Evolutionary conservation across 2,797 vertebrate genomes (phyloP).

Genomic region (Clangula hyemalis): DNA sequence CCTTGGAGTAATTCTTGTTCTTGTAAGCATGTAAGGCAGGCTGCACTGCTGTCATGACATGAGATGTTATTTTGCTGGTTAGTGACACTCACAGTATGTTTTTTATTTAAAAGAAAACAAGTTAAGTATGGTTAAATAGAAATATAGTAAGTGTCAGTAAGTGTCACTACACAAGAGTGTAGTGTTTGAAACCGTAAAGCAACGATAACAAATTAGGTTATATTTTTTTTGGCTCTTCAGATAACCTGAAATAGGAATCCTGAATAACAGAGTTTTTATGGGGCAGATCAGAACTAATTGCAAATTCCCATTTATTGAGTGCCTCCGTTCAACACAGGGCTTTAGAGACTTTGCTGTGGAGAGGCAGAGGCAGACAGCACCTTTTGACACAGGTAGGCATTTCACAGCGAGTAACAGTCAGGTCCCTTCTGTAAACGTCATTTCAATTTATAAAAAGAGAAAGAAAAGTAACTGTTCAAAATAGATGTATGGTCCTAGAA

Average conservation of each 20-base stretch:
- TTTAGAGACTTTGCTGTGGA: neutral
- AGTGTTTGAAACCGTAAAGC: neutral
- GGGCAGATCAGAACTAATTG: neutral
- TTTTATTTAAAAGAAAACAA: neutral
- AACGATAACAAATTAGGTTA: neutral
- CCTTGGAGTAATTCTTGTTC: neutral
- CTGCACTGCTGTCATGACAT: neutral
- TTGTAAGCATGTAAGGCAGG: neutral
- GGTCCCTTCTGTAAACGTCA: neutral
- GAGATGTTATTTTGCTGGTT: neutral
- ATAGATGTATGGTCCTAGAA: neutral
- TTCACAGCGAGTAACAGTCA: neutral
- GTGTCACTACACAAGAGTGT: neutral
- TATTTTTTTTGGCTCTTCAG: conserved; percentile 2
- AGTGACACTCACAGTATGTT: neutral
- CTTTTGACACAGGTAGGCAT: neutral
- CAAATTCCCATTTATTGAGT: neutral
- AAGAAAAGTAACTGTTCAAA: neutral
- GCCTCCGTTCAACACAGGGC: neutral
- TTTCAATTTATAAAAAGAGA: neutral
- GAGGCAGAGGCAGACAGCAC: neutral
- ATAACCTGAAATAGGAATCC: neutral
- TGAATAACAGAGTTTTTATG: neutral
- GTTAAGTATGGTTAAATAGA: neutral
- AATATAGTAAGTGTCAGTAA: neutral